Percentiles rank a stretch among this genome's conserved stretches.
These are phyloP conservation scores for Meteorus sp. DNA, from an alignment of 1,140 invertebrate species.

Conservation along the genomic window DNA sequence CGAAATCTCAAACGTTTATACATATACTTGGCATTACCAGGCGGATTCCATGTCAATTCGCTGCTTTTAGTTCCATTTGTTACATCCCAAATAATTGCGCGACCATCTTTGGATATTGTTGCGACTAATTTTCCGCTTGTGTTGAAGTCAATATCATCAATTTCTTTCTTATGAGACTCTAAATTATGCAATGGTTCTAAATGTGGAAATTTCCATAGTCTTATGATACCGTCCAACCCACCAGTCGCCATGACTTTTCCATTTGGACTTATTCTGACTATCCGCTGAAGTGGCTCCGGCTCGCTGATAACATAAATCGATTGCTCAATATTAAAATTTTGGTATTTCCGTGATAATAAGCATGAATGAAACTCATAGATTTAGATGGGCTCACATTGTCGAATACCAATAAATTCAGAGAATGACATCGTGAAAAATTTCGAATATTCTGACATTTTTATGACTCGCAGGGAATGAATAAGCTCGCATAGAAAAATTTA, in stretches of 20 bases:
- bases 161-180: no score
- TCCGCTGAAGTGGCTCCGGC: conserved; percentile 81
- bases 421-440: conserved; percentile 9
- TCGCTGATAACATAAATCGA: conserved; percentile 56
- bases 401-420: conserved; percentile 1
- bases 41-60: conserved; percentile 74
- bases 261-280: conserved; percentile 77
- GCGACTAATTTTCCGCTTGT: conserved; percentile 73
- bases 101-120: conserved; percentile 86
- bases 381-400: no score
- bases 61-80: conserved; percentile 65
- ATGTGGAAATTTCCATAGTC: conserved; percentile 88
- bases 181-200: no score
- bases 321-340: no score
- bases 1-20: conserved; percentile 79
- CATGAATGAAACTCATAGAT: no score
- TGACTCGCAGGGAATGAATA: background rate
- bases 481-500: background rate
- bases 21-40: conserved; percentile 75
- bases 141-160: conserved; percentile 71
- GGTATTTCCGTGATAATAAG: no score
- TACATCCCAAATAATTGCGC: conserved; percentile 79
- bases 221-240: conserved; percentile 83
- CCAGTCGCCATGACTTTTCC: conserved; percentile 85
- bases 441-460: background rate